Evolutionary conservation across 2,113 vertebrate genomes (phyloP).

Genomic region (Manacus vitellinus): DNA sequence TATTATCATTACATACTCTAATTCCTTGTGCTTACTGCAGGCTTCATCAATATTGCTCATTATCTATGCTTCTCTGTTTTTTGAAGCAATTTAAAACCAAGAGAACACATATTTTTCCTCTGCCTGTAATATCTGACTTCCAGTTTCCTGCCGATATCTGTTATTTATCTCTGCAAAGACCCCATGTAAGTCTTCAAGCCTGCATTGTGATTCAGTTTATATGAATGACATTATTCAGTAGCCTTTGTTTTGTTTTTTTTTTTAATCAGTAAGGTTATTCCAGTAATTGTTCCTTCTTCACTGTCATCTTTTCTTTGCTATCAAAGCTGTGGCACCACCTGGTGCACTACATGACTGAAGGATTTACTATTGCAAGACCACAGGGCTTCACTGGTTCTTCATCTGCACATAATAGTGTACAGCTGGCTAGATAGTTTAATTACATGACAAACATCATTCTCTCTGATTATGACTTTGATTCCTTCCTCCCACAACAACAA

Average conservation of each 20-base stretch:
- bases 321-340: not conserved
- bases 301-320: not conserved
- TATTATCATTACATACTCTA: not conserved
- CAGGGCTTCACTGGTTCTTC: not conserved
- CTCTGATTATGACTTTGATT: conserved; percentile 39
- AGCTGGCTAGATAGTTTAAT: not conserved
- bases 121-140: not conserved
- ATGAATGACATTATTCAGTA: not conserved
- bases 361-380: not conserved
- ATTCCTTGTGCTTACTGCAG: not conserved
- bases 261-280: not conserved
- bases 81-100: not conserved
- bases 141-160: not conserved
- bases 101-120: not conserved
- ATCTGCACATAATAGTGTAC: not conserved
- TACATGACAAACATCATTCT: conserved; percentile 27
- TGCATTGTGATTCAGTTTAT: not conserved
- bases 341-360: not conserved
- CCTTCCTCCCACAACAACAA: conserved; percentile 56
- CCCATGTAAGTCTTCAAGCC: not conserved
- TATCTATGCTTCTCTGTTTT: not conserved
- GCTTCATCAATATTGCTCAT: not conserved
- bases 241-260: not conserved
- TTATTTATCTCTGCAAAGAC: not conserved
- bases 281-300: not conserved